These are phyloP conservation scores for Macrotis lagotis DNA, from an alignment of 2,113 vertebrate genomes.

Conservation along the genomic window DNA sequence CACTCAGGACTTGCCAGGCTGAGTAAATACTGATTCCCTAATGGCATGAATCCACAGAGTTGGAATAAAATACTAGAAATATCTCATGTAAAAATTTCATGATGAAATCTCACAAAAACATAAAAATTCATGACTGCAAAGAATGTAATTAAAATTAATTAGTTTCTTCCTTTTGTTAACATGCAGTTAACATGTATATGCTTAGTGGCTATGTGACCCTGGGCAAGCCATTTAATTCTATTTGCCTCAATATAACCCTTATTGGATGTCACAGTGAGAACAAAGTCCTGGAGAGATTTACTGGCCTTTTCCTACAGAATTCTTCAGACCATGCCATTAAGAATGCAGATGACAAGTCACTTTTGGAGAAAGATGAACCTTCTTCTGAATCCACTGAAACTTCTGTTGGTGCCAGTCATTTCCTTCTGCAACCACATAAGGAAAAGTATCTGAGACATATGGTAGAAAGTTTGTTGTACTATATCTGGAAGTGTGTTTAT, in stretches of 20 bases:
- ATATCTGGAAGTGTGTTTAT: not conserved
- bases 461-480: constrained; percentile 11
- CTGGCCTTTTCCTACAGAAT: constrained; percentile 57
- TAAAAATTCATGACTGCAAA: constrained; percentile 79
- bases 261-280: not conserved
- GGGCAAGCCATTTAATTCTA: no score
- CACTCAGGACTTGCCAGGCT: not conserved
- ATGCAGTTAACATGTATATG: no score
- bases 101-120: constrained; percentile 74
- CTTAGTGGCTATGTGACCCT: no score
- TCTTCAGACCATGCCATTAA: not conserved
- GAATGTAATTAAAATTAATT: constrained; percentile 83
- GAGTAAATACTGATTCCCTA: not conserved
- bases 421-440: constrained; percentile 3
- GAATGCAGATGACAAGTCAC: not conserved
- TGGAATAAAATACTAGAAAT: constrained; percentile 76
- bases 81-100: constrained; percentile 76
- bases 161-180: constrained; percentile 74
- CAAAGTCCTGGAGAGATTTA: constrained; percentile 64
- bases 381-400: not conserved
- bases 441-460: not conserved
- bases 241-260: constrained; percentile 73
- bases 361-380: constrained; percentile 30
- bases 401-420: constrained; percentile 10
- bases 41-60: constrained; percentile 69